Percentiles rank a stretch among this genome's conserved stretches.
phyloP scores from a whole-genome alignment of 2,113 vertebrate genomes.

The zebrafish (Danio rerio) region GRCz12tu NC_133176.1:37559501-37560000 shows the following conservation, averaged over 20 bases:
- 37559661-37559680: no score
- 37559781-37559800: slow-evolving; percentile 15
- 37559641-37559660: no score
- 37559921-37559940: slow-evolving; percentile 35
- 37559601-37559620: no score
- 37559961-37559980: background rate
- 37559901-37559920: background rate
- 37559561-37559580: no score
- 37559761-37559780: background rate
- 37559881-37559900: slow-evolving; percentile 13
- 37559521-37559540: no score
- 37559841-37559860: slow-evolving; percentile 29
- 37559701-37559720: no score
- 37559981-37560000: slow-evolving; percentile 37
- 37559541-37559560: no score
- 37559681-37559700: no score
- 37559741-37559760: slow-evolving; percentile 10
- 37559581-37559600: no score
- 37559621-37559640: no score
- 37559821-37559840: slow-evolving; percentile 4
- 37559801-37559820: background rate
- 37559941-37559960: slow-evolving; percentile 34
- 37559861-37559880: slow-evolving; percentile 36
- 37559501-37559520: no score
- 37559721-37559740: background rate